Percentiles rank a stretch among this genome's conserved stretches.
Evolutionary conservation across 1,140 invertebrate genomes (phyloP).

Genomic region (Kradibia gibbosae): DNA sequence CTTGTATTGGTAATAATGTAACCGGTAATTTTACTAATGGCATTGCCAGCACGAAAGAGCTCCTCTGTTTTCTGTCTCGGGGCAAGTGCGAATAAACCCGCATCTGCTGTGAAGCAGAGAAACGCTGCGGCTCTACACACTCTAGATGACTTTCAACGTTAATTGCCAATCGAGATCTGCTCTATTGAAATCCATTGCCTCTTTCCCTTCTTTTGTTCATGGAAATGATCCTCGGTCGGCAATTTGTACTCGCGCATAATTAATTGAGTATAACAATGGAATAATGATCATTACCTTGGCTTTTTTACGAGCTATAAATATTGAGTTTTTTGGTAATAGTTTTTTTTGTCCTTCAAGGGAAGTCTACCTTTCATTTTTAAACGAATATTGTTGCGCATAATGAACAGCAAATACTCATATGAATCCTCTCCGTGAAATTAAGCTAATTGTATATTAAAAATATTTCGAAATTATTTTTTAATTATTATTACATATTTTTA

Average conservation of each 20-base stretch:
- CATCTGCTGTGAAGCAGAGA: background rate
- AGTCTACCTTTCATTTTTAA: background rate
- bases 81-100: conserved; percentile 27
- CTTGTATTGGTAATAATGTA: conserved; percentile 65
- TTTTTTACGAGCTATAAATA: background rate
- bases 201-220: background rate
- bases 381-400: background rate
- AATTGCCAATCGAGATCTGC: conserved; percentile 40
- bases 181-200: conserved; percentile 7
- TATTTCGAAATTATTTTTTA: no score
- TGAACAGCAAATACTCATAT: background rate
- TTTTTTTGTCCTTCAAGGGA: background rate
- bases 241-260: background rate
- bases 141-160: conserved; percentile 44
- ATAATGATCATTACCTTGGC: background rate
- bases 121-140: background rate
- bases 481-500: no score
- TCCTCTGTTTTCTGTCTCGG: conserved; percentile 55
- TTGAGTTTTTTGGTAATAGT: background rate
- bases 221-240: background rate
- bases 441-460: background rate
- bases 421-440: background rate
- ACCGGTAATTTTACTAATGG: conserved; percentile 69
- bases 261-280: background rate
- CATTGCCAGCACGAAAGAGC: conserved; percentile 51